Base-by-base conservation (phyloP, 2,888 invertebrate species). In the Euclidia mi region DNA sequence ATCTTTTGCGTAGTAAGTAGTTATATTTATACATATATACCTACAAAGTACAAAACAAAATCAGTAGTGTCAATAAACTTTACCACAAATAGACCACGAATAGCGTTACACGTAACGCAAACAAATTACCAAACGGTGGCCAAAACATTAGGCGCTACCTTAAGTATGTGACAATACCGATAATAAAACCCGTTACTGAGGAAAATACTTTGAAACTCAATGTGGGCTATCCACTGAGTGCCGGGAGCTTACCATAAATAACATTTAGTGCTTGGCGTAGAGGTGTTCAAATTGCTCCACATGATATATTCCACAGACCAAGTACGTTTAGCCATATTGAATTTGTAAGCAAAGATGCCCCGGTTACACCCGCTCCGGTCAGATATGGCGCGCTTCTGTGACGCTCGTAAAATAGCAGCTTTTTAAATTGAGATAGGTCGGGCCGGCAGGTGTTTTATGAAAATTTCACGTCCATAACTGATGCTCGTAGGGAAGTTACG, bases 221-320 rank as follows among this genome's bases (percentile, higher is more conserved):
- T 87, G 87, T 87, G 85, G 84, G 81, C 89, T 88, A 91, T 91
- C 88, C 86, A 88, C 84, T 85, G 89, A 91, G 90, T 90, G 88
- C 85, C 79, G 79, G 76, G 72, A 80, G 91, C 90, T 92, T 89
- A 90, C 88, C 90, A 92, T 93, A 92, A 93, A 93, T 93, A 93
- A 92, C 90, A 85, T 91, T 92, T 92, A 93, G 87, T 91, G 88
- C 88, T 81, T 81, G 77, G 81, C 81, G 76, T 87, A 89, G 89
- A 92, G 91, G 92, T 92, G 92, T 86, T 90, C 89, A 91, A 92
- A 92, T 92, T 92, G 92, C 92, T 92, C 84, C 89, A 85, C 89
- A 91, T 91, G 90, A 92, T 92, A 92, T 90, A 91, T 91, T 87
- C 87, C 75, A 66, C 82, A 82, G 85, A 76, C 81, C 85, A 84